Evolutionary conservation across 2,113 vertebrate genomes (phyloP).

Genomic region (Sinocyclocheilus maitianheensis): DNA sequence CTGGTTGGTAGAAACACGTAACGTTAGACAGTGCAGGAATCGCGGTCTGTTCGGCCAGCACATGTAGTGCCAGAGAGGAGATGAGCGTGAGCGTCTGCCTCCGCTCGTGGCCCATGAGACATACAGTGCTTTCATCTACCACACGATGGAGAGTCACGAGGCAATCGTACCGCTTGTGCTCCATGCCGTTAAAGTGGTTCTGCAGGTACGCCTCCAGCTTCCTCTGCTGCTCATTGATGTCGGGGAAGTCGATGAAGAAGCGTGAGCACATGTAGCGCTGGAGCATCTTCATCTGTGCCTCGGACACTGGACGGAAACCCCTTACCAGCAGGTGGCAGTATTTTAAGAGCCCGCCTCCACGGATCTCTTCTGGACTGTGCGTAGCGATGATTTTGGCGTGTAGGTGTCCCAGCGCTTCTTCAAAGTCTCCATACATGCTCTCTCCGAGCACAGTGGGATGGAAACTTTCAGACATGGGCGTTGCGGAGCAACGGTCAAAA

Average conservation of each 20-base stretch:
- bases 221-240: slow-evolving; percentile 86
- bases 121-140: slow-evolving; percentile 94
- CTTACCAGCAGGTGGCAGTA: slow-evolving; percentile 93
- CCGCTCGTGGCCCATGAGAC: slow-evolving; percentile 94
- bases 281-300: slow-evolving; percentile 84
- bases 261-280: slow-evolving; percentile 79
- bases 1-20: slow-evolving; percentile 90
- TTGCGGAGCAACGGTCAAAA: slow-evolving; percentile 86
- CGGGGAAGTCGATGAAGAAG: slow-evolving; percentile 9
- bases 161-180: slow-evolving; percentile 88
- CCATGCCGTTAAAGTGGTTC: slow-evolving; percentile 90
- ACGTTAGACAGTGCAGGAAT: slow-evolving; percentile 84
- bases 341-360: slow-evolving; percentile 90
- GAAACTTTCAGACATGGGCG: slow-evolving; percentile 89
- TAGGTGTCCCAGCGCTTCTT: slow-evolving; percentile 87
- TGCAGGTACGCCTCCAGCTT: slow-evolving; percentile 91
- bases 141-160: slow-evolving; percentile 87
- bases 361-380: slow-evolving; percentile 89
- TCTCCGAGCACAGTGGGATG: slow-evolving; percentile 90
- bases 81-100: slow-evolving; percentile 91
- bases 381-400: slow-evolving; percentile 85
- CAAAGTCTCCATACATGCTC: slow-evolving; percentile 91
- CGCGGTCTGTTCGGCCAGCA: slow-evolving; percentile 87
- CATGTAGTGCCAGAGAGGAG: slow-evolving; percentile 83
- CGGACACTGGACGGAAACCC: slow-evolving; percentile 82